A percentile compares a stretch with the other conserved stretches of the same genome.
Conservation (phyloP, 2,888 invertebrate genomes). For the Parnassius mnemosyne region DNA sequence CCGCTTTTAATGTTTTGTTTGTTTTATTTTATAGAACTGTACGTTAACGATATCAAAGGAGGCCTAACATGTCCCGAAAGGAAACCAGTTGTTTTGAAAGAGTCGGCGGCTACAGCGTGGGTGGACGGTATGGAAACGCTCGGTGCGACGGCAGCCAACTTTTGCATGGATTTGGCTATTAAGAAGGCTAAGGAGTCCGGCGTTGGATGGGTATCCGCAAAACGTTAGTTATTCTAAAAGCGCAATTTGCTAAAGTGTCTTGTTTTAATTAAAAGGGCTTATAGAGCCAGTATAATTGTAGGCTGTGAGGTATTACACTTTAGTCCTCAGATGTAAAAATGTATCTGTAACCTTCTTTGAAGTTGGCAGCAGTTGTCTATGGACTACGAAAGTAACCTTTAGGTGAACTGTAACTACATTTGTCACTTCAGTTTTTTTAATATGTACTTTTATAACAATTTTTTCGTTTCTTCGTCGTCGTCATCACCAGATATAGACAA, state of each 20-base stretch:
- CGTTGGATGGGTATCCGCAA: slow-evolving; percentile 89
- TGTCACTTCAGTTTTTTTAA: too few relatives aligned
- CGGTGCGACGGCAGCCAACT: slow-evolving; percentile 89
- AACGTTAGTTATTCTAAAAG: slow-evolving; percentile 65
- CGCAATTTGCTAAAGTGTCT: not conserved
- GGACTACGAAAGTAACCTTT: too few relatives aligned
- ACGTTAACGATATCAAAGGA: slow-evolving; percentile 86
- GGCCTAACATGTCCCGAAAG: slow-evolving; percentile 82
- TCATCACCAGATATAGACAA: too few relatives aligned
- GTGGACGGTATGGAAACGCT: slow-evolving; percentile 90
- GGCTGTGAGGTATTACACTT: too few relatives aligned
- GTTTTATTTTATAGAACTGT: slow-evolving; percentile 81
- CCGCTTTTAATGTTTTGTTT: slow-evolving; percentile 1
- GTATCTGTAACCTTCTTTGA: too few relatives aligned
- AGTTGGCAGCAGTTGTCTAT: too few relatives aligned
- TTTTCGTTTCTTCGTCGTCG: too few relatives aligned
- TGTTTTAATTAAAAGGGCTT: too few relatives aligned
- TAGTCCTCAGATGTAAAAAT: too few relatives aligned
- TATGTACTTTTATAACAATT: too few relatives aligned
- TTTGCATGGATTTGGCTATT: slow-evolving; percentile 89
- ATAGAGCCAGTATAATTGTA: too few relatives aligned
- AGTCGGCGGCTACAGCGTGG: slow-evolving; percentile 84
- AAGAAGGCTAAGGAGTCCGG: slow-evolving; percentile 89
- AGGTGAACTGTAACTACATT: too few relatives aligned
- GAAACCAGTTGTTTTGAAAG: slow-evolving; percentile 84